Percentiles rank a stretch among this genome's conserved stretches.
These are phyloP conservation scores for Capromys pilorides DNA, from an alignment of 2,797 vertebrate species.

Conservation along the genomic window DNA sequence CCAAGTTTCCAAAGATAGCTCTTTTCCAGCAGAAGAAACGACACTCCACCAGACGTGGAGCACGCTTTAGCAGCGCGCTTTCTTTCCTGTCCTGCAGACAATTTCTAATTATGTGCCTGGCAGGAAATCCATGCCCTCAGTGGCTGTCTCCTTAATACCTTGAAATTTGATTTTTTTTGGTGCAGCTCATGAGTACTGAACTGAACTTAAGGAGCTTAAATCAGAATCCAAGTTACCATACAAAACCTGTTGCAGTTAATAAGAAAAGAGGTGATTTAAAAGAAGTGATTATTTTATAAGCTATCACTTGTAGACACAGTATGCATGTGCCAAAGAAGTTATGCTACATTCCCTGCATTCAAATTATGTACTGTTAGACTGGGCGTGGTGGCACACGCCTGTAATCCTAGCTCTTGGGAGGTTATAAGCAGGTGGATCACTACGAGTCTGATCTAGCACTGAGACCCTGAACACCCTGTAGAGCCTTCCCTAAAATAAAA, in stretches of 20 bases:
- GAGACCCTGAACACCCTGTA: no score
- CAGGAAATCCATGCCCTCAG: fast-evolving
- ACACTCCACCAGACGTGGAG: not conserved
- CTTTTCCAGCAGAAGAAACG: not conserved
- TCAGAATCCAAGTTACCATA: not conserved
- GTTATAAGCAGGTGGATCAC: no score
- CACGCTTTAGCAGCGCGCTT: not conserved
- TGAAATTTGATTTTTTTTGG: slow-evolving; percentile 4
- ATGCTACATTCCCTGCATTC: not conserved
- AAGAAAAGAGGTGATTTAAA: not conserved
- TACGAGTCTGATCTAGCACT: no score
- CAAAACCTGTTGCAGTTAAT: not conserved
- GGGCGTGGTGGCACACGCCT: no score
- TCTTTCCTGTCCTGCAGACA: not conserved
- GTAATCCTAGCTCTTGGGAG: no score
- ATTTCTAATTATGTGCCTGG: not conserved
- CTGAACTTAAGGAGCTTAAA: not conserved
- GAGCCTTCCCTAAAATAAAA: no score
- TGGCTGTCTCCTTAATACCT: not conserved
- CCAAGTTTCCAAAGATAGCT: not conserved
- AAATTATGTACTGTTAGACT: not conserved
- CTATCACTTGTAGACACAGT: not conserved
- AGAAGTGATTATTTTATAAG: not conserved
- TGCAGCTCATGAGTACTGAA: not conserved
- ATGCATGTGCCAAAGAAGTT: not conserved